Evolutionary conservation across 2,797 vertebrate species (phyloP), one percentile per base, ranked within the genome.

Genomic region (Capromys pilorides): DNA sequence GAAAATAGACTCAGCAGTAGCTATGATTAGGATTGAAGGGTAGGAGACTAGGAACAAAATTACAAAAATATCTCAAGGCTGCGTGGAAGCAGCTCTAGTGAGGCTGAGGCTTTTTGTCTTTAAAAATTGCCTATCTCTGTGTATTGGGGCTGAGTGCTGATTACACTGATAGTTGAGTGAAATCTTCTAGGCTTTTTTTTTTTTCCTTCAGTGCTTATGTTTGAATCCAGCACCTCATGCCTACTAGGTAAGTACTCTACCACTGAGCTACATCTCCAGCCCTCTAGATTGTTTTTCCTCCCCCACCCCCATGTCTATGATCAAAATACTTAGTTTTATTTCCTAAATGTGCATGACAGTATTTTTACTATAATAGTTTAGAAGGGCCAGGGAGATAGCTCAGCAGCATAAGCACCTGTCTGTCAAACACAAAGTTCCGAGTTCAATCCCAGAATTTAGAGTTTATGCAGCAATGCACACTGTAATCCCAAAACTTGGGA

Each of bases 101-200:
- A 36, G 45, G 21, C 8, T 31, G 3, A 45, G 12, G 16, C 77
- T 59, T 62, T 69, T 85, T 7, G 13, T 88, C 67, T 92, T 82
- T n/a, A n/a, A n/a, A 94, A 79, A 84, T 8, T 80, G 57, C 31
- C 59, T 67, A n/a, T n/a, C 36, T 77, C 73, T 96, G 80, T 22
- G 77, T 39, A 69, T n/a, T 78, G 67, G 33, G 13, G 81, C 13
- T 26, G 73, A 86, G 26, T 28, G 31, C 33, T 80, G 59, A 88
- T 54, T 26, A 66, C 8, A 41, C 18, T 12, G 62, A 79, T 57
- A 73, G 54, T 39, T 45, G 36, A 69, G 39, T 36, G 51, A 57
- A 51, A 67, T 59, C 11, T 26, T 18, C 19, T 71, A 8, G 13
- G 19, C 39, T 71, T 39, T 39, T 39, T 71, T 67, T 16, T 36